Base-by-base conservation (phyloP, 1,140 invertebrate species). In the Pogonus chalceus region DNA sequence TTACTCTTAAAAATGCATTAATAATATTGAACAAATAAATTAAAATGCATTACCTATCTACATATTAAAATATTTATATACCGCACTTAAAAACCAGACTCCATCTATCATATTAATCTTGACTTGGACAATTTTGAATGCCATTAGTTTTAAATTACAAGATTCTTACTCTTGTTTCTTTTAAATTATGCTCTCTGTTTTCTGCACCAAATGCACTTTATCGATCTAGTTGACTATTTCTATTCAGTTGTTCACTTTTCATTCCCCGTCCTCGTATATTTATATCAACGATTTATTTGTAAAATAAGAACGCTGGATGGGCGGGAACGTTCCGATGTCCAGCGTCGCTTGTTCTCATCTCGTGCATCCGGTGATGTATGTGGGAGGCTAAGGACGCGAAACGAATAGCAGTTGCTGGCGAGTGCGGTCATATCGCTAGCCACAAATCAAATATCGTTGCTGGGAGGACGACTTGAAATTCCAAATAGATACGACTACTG, bases 381-480 rank as follows among this genome's bases (percentile, higher is more conserved):
- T 18, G 3, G 9, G 4, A 4, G 26, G 26, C n/a, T n/a, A n/a
- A n/a, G n/a, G n/a, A n/a, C n/a, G n/a, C n/a, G n/a, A n/a, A n/a
- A n/a, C n/a, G n/a, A n/a, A n/a, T n/a, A n/a, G n/a, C n/a, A n/a
- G n/a, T n/a, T n/a, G n/a, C n/a, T n/a, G n/a, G n/a, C n/a, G n/a
- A n/a, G n/a, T n/a, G n/a, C 26, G 26, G 37, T 18, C 7, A 43
- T 43, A 43, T 43, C 37, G 37, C 3, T 18, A 10, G 37, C 37
- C 18, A 43, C 37, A 43, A 43, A 43, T 43, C 37, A 43, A 43
- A 43, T 43, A 43, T 43, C 37, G 18, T 43, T 16, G 37, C 26
- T 7, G 4, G 7, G 26, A 7, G 18, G 7, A 31, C 26, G 26
- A 31, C 26, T 31, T 31, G 26, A 31, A 31, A 31, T 31, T 31